Conservation (phyloP, 2,888 invertebrate species). For the Hydraecia micacea region DNA sequence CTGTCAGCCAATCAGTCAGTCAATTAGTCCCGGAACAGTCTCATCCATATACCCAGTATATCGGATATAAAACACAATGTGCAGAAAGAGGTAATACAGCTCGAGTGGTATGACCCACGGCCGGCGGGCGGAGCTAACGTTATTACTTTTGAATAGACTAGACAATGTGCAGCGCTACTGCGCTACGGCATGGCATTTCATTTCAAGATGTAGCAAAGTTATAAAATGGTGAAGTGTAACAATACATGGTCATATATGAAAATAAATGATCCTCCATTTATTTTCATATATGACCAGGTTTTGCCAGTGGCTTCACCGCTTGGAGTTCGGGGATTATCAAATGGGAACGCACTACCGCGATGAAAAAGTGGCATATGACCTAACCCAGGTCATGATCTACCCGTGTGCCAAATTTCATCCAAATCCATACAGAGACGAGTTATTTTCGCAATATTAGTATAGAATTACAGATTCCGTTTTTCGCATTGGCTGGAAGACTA, state of each 20-base stretch:
- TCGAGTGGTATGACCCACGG: not conserved
- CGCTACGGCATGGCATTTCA: conserved; percentile 27
- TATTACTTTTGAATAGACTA: conserved; percentile 43
- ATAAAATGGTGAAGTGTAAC: not conserved
- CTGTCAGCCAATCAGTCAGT: not conserved
- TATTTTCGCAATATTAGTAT: not conserved
- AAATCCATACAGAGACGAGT: not conserved
- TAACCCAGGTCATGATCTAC: not conserved
- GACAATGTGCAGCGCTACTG: conserved; percentile 10
- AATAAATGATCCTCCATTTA: too few relatives aligned
- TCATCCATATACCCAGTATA: not conserved
- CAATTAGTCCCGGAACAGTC: not conserved
- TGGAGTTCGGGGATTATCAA: not conserved
- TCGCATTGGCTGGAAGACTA: not conserved
- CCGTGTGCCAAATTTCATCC: not conserved
- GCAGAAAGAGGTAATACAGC: conserved; percentile 2
- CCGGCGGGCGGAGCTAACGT: conserved; percentile 15
- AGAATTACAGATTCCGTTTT: not conserved
- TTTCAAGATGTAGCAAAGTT: conserved; percentile 25
- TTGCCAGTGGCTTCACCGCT: not conserved
- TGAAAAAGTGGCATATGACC: not conserved
- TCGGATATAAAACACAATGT: conserved; percentile 5
- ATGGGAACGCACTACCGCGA: not conserved
- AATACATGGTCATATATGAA: not conserved
- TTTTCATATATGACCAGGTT: not conserved